Evolutionary conservation across 2,888 invertebrate species (phyloP).

Genomic region (Corbicula japonica): DNA sequence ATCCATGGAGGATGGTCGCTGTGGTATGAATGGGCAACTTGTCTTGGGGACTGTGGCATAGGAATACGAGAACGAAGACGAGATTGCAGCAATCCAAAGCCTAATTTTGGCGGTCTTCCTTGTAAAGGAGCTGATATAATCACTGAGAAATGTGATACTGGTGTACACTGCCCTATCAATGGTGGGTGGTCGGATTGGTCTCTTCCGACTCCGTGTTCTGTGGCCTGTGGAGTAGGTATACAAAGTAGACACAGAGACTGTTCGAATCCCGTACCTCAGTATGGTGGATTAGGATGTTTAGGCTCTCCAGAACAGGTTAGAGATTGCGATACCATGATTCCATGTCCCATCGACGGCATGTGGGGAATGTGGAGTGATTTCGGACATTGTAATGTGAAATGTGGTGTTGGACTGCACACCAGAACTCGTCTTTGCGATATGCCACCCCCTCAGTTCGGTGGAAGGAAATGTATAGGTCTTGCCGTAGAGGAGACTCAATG

Average conservation of each 20-base stretch:
- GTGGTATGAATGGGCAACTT: conserved; percentile 44
- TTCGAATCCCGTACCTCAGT: conserved; percentile 38
- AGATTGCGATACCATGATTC: conserved; percentile 36
- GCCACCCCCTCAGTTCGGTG: conserved; percentile 39
- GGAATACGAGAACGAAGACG: conserved; percentile 37
- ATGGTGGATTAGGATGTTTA: conserved; percentile 31
- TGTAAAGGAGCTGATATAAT: conserved; percentile 41
- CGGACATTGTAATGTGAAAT: conserved; percentile 43
- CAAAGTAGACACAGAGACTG: conserved; percentile 32
- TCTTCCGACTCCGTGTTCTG: conserved; percentile 29
- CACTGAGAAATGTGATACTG: conserved; percentile 32
- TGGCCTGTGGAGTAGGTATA: conserved; percentile 34
- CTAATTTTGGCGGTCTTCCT: conserved; percentile 36
- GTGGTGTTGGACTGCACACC: conserved; percentile 41
- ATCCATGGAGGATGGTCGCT: conserved; percentile 46
- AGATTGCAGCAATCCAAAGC: conserved; percentile 46
- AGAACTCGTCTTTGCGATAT: conserved; percentile 31
- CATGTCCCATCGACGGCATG: conserved; percentile 44
- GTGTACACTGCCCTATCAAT: conserved; percentile 44
- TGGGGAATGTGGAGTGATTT: conserved; percentile 50
- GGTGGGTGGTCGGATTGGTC: conserved; percentile 53
- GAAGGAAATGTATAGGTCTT: conserved; percentile 29
- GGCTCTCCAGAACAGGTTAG: conserved; percentile 21
- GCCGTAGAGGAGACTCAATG: conserved; percentile 32
- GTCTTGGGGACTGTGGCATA: conserved; percentile 35